phyloP scores from a whole-genome alignment of 2,797 vertebrate genomes.

The Macropodus opercularis region DNA sequence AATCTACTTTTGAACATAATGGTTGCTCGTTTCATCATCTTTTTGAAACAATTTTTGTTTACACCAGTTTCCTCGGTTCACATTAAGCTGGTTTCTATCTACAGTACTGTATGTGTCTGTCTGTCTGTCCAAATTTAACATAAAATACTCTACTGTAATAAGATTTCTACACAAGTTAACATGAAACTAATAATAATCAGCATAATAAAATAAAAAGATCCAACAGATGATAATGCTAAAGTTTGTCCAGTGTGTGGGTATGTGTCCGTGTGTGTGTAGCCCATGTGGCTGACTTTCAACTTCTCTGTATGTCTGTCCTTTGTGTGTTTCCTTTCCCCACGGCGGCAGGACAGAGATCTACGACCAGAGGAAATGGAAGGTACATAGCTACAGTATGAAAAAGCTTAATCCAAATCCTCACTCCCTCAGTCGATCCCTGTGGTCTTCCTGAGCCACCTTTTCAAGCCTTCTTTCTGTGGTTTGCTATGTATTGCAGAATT shows the following conservation, averaged over 20 bases:
- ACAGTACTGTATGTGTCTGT: too few relatives aligned
- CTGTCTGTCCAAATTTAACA: too few relatives aligned
- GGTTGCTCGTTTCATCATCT: too few relatives aligned
- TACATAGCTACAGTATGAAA: slow-evolving; percentile 59
- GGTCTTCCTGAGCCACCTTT: slow-evolving; percentile 1
- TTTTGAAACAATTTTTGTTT: not conserved
- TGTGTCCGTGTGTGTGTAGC: slow-evolving; percentile 6
- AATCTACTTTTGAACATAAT: too few relatives aligned
- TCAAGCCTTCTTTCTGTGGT: not conserved
- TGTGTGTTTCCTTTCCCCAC: slow-evolving; percentile 11
- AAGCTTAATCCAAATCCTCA: slow-evolving; percentile 33
- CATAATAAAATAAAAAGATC: too few relatives aligned
- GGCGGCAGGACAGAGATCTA: slow-evolving; percentile 82
- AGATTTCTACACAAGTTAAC: too few relatives aligned
- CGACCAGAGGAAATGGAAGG: slow-evolving; percentile 87
- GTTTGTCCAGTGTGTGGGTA: too few relatives aligned
- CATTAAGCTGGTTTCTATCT: not conserved
- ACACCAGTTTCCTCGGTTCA: not conserved
- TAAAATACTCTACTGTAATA: too few relatives aligned
- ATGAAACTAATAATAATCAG: too few relatives aligned
- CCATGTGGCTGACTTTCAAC: slow-evolving; percentile 25
- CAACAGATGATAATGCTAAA: too few relatives aligned
- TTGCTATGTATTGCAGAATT: not conserved
- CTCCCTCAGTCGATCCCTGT: not conserved
- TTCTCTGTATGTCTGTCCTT: slow-evolving; percentile 27